Evolutionary conservation across 2,113 vertebrate species (phyloP).

Genomic region (Ovis canadensis): DNA sequence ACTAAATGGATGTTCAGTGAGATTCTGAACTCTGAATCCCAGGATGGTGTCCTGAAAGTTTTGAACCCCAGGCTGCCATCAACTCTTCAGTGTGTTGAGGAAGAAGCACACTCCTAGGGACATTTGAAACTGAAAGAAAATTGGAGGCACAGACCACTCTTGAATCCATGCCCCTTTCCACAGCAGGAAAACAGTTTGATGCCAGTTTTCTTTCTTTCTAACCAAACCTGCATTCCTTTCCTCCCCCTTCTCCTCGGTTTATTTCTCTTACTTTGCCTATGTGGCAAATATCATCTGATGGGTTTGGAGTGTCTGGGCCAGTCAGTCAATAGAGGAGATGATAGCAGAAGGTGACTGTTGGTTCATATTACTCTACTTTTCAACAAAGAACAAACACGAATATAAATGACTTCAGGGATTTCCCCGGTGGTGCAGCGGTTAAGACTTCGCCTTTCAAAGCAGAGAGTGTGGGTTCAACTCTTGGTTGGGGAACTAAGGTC

Average conservation of each 20-base stretch:
- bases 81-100: neutral
- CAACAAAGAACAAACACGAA: neutral
- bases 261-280: neutral
- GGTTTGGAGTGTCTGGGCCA: neutral
- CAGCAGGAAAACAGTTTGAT: neutral
- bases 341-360: neutral
- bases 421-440: neutral
- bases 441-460: neutral
- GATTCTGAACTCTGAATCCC: neutral
- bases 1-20: neutral
- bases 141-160: neutral
- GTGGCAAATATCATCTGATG: neutral
- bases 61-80: neutral
- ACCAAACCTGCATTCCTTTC: neutral
- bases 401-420: neutral
- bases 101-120: neutral
- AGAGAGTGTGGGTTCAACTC: neutral
- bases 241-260: neutral
- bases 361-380: neutral
- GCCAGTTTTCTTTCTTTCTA: neutral
- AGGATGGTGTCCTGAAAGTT: neutral
- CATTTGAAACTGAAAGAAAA: slow-evolving; percentile 7
- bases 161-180: neutral
- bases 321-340: neutral
- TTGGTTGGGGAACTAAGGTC: neutral